Base-by-base conservation (phyloP, 1,140 invertebrate species). In the Drosophila elegans region DNA sequence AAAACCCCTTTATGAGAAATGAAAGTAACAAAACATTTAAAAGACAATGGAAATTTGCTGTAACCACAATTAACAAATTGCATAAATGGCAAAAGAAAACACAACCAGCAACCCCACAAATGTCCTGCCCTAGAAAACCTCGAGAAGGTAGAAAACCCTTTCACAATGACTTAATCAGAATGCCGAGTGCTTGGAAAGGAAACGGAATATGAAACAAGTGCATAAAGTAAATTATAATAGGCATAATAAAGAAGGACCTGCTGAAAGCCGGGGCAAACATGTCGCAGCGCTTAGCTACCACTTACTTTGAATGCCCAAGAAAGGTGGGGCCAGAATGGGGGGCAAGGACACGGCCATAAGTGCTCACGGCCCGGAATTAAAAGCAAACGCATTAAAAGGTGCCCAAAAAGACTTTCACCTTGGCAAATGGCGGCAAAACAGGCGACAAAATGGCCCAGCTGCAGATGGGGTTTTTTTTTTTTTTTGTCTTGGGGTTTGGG, bases 171-270 rank as follows among this genome's bases (percentile, higher is more conserved):
- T 68, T 48, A 68, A 57, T 49, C 44, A 38, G 32, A 60, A 41
- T 12, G 39, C 42, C 44, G 45, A 62, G 51, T 68, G 63, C 13
- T 52, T 51, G 62, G 36, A 49, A 54, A 54, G 59, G 29, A 29
- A 66, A 48, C 29, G 48, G 61, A 51, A 57, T 41, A 54, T 49
- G 51, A 60, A 61, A 55, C 66, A 83, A 75, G 83, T 80, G 80
- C 83, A 89, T 88, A 88, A 88, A 88, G 80, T 83, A 88, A 88
- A 88, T 88, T 88, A 88, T 88, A 88, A 88, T 88, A 83, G 83
- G 85, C 80, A 89, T 88, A 89, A 88, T 88, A 88, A 88, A 88
- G 80, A 83, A 76, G 78, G 75, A 80, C 66, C 32, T 63, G 63
- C 54, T 86, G 69, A 88, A 79, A 82, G 57, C 55, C 59, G 74